phyloP scores from a whole-genome alignment of 2,113 vertebrate species.

The Psephotus haematonotus region DNA sequence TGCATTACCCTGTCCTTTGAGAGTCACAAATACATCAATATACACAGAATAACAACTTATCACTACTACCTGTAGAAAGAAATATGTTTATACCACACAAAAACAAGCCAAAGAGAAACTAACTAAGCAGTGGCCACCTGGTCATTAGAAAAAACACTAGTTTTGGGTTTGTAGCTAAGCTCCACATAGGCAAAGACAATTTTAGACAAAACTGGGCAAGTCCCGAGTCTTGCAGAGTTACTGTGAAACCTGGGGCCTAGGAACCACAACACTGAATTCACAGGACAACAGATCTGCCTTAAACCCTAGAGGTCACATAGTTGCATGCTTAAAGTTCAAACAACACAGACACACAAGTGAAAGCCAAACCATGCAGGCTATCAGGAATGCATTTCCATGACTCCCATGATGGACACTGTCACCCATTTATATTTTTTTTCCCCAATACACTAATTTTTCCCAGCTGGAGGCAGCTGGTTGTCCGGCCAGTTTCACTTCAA shows the following conservation, averaged over 20 bases:
- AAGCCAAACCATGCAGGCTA: not conserved
- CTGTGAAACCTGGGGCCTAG: not conserved
- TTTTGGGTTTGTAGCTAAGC: not conserved
- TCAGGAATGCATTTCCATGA: not conserved
- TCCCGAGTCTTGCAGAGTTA: not conserved
- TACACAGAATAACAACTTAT: not conserved
- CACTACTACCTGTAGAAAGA: not conserved
- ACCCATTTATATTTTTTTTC: not conserved
- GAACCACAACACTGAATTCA: not conserved
- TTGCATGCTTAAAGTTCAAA: not conserved
- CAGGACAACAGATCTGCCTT: not conserved
- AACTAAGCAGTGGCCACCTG: not conserved
- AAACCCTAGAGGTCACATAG: not conserved
- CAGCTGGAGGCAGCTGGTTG: not conserved
- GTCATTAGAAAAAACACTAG: accelerated
- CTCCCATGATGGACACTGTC: not conserved
- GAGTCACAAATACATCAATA: not conserved
- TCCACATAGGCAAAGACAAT: not conserved
- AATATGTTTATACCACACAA: not conserved
- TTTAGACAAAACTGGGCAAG: not conserved
- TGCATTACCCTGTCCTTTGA: not conserved
- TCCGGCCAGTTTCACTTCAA: not conserved
- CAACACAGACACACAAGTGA: not conserved
- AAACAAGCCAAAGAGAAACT: not conserved
- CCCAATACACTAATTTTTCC: not conserved